phyloP scores from a whole-genome alignment of 2,888 invertebrate species.

The Autographa gamma region DNA sequence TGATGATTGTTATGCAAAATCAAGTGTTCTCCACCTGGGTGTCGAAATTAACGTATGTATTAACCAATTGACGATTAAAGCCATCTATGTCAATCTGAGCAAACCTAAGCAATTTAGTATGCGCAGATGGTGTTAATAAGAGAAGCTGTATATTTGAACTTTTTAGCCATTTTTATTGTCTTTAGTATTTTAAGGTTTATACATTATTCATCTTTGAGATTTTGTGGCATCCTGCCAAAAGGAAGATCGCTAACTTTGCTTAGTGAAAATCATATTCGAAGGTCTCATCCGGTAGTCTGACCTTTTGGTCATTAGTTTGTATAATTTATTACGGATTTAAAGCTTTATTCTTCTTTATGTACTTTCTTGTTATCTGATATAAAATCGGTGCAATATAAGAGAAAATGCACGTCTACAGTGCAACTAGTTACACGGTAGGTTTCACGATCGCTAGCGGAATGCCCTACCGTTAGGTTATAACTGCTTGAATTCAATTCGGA shows the following conservation, averaged over 20 bases:
- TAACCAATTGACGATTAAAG: too few relatives aligned
- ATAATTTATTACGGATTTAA: background rate
- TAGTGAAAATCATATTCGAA: background rate
- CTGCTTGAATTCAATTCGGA: conserved; percentile 7
- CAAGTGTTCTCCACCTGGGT: too few relatives aligned
- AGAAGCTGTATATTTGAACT: too few relatives aligned
- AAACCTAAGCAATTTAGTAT: too few relatives aligned
- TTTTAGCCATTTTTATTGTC: background rate
- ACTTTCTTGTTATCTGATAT: background rate
- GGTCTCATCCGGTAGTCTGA: background rate
- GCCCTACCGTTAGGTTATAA: conserved; percentile 7
- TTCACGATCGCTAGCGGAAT: background rate
- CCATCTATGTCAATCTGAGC: too few relatives aligned
- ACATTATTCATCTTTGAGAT: background rate
- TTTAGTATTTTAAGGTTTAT: background rate
- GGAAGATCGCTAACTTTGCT: background rate
- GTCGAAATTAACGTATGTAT: too few relatives aligned
- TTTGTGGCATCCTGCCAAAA: background rate
- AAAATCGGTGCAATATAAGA: background rate
- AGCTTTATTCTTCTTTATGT: background rate
- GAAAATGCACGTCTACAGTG: background rate
- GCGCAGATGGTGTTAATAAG: too few relatives aligned
- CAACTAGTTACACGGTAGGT: background rate
- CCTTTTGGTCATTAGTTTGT: background rate
- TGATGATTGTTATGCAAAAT: too few relatives aligned